Base-by-base conservation (phyloP, 2,888 invertebrate genomes). In the Sminthurides aquaticus region DNA sequence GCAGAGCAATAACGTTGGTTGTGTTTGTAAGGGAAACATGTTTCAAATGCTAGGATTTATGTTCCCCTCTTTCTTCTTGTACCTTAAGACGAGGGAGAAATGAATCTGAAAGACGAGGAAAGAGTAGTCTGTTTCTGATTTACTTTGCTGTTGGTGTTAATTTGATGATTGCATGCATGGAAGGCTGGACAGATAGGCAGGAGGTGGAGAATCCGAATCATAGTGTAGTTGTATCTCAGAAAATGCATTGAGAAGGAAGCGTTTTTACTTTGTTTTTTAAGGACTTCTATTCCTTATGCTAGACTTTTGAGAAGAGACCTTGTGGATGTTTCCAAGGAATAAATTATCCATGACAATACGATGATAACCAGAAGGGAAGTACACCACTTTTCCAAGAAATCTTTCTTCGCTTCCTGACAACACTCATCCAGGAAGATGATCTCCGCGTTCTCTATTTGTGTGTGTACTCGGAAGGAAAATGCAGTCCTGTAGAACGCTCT, bases 91-190 rank as follows among this genome's bases (percentile, higher is more conserved):
- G n/a, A n/a, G n/a, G n/a, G n/a, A n/a, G n/a, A n/a, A n/a, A n/a
- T n/a, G n/a, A n/a, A n/a, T n/a, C n/a, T n/a, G n/a, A n/a, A n/a
- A n/a, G n/a, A n/a, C n/a, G n/a, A n/a, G 27, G 24, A 56, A 11
- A 56, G 5, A 57, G 43, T 43, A 58, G 58, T 58, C 58, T 58
- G 58, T 43, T 58, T 58, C 43, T 58, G 58, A 58, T 58, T 58
- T 58, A 20, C 58, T 58, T 5, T 22, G 22, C 58, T 43, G 58
- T 58, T 43, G 58, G 58, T 58, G 58, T 43, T 58, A 58, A 58
- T 58, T 58, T 58, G 58, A 58, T 58, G 58, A 58, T 58, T 43
- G 58, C 57, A 57, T 57, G 57, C 58, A 58, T 43, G 58, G 20
- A 58, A 58, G 15, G 56, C 18, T 18, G 22, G 43, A 34, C 43